phyloP scores from a whole-genome alignment of 2,797 vertebrate species.

The Acropternis orthonyx region DNA sequence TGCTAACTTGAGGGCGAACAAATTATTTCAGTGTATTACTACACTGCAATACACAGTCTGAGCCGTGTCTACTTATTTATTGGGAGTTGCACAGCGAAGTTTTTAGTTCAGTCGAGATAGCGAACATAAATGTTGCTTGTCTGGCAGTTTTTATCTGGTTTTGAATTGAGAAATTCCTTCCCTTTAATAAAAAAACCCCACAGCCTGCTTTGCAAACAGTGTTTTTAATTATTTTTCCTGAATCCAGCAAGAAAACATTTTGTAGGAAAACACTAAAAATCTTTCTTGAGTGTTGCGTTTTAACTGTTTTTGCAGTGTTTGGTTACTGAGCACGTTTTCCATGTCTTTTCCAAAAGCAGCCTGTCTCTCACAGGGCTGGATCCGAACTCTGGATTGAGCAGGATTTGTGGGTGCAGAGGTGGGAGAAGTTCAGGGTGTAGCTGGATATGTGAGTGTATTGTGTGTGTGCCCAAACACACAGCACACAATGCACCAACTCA shows the following conservation, averaged over 20 bases:
- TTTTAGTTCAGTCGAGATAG: neutral
- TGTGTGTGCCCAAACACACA: neutral
- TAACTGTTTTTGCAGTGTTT: neutral
- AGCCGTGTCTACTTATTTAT: neutral
- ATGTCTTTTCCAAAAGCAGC: neutral
- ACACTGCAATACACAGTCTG: neutral
- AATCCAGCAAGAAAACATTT: neutral
- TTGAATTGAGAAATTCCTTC: neutral
- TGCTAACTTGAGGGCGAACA: neutral
- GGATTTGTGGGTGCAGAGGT: neutral
- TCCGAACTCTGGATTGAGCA: neutral
- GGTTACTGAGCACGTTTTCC: accelerated
- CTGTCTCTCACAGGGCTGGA: accelerated
- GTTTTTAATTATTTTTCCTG: neutral
- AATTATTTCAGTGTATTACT: neutral
- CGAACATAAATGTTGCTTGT: accelerated
- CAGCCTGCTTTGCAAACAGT: neutral
- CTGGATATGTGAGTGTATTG: neutral
- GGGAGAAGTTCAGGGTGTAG: neutral
- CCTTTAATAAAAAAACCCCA: neutral
- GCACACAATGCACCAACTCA: neutral
- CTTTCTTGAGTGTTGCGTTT: neutral
- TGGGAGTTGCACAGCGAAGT: neutral
- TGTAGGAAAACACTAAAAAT: neutral
- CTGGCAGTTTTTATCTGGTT: neutral